Base-by-base conservation (phyloP, 2,888 invertebrate species). In the Tenthredo distinguenda region DNA sequence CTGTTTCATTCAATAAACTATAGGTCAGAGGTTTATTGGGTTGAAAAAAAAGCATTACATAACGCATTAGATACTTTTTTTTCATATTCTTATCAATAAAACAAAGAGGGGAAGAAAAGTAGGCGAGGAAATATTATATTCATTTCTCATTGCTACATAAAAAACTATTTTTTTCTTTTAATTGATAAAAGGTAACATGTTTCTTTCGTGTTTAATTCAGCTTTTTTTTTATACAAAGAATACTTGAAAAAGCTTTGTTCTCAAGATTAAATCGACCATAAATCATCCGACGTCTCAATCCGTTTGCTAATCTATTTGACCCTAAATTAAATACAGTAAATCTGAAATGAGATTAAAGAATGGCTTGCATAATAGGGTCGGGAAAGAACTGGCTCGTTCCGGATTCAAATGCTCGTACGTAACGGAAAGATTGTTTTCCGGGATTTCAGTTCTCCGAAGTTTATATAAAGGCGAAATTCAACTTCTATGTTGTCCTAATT, bases 311-410 rank as follows among this genome's bases (percentile, higher is more conserved):
- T 77, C 34, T 10, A 6, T 55, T 77, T 31, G 18, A 31, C 18
- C 47, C 4, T 31, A 18, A 55, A 50, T 77, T 77, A 31, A 43
- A 50, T 77, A 12, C 15, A 34, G 50, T n/a, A 77, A 77, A 77
- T 77, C 55, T 77, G 47, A n/a, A 47, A 50, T 7, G 26, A 34
- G 55, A 77, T 77, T 77, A 77, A 9, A 34, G 47, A 77, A 55
- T 31, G 40, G 77, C 50, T 77, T 50, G 77, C 77, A 34, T 77
- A 77, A 77, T 34, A 31, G 15, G 37, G 26, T 18, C 31, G 9
- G 31, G 18, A 34, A 15, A 34, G 3, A 55, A 72, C 40, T 72
- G 76, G 47, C 26, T 43, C 12, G 47, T 26, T 43, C 40, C 37
- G 21, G 43, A 47, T 21, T 76, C 50, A 7, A 76, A 40, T 76